Evolutionary conservation across 2,113 vertebrate species (phyloP), one percentile per base, ranked within the genome.

Genomic region (Castor canadensis): DNA sequence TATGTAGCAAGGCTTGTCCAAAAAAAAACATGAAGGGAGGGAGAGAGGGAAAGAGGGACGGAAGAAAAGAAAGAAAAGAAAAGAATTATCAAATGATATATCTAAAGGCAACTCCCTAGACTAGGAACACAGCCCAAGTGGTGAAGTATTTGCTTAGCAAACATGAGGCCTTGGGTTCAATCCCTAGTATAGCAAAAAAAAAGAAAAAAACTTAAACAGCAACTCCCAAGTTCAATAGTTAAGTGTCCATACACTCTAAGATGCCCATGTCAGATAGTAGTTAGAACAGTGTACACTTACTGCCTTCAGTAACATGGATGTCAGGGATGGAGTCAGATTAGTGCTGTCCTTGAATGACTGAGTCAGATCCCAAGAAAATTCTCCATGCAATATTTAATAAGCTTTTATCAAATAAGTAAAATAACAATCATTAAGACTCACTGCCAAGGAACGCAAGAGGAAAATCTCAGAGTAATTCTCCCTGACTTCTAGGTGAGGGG

Each of bases 361-460:
- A 62, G 38, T 10, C 47, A 73, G 76, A 90, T 30, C 17, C 52
- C 64, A 32, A 45, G 71, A 84, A 85, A 95, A 85, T 24, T 67
- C n/a, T 35, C 45, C 58, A 45, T 28, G n/a, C 1, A 9, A 10
- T 12, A 5, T 38, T 86, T 86, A n/a, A 66, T n/a, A 89, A 89
- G 38, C 87, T 38, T 67, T 67, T 89, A 52, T 92, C 58, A 49
- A 86, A 56, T 91, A 87, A 81, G 30, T 91, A 91, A 93, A 81
- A 35, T 73, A 64, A 66, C 24, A 83, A 77, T 38, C 47, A 86
- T 52, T 82, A 87, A 56, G 80, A 62, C 76, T 67, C 38, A 32
- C 84, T 77, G 54, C 66, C 82, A 32, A 62, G 15, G 43, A 22
- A 82, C 15, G 49, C 73, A 43, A 83, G 82, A 88, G 69, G 56